phyloP scores from a whole-genome alignment of 53 echinoderm and acorn worm species.

The Mesocentrotus franciscanus region DNA sequence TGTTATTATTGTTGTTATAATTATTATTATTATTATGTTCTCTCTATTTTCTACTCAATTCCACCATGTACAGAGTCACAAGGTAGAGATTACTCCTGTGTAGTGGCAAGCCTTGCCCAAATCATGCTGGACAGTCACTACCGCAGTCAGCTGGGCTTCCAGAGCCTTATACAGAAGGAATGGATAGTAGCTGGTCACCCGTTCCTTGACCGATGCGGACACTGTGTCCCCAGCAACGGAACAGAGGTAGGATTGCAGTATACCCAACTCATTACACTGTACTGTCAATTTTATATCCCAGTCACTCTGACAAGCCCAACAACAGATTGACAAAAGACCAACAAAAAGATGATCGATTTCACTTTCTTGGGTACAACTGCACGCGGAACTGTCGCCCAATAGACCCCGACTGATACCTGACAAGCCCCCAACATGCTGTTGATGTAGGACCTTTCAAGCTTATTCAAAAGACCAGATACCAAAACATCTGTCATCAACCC shows the following conservation, averaged over 20 bases:
- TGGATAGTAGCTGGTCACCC: constrained; percentile 95
- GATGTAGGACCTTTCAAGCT: too few relatives aligned
- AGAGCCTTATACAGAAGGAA: constrained; percentile 93
- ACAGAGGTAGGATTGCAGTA: constrained; percentile 78
- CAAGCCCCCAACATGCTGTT: too few relatives aligned
- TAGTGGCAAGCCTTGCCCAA: constrained; percentile 87
- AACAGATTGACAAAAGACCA: too few relatives aligned
- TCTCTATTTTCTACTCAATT: not conserved
- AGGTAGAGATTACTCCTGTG: constrained; percentile 90
- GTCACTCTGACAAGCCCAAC: not conserved
- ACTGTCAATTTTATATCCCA: not conserved
- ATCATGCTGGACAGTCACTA: constrained; percentile 90
- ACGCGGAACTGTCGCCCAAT: too few relatives aligned
- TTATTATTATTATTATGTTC: not conserved
- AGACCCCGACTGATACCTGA: too few relatives aligned
- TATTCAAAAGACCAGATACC: too few relatives aligned
- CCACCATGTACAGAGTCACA: constrained; percentile 68
- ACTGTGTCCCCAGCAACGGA: constrained; percentile 77
- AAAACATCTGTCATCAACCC: too few relatives aligned
- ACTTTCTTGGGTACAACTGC: too few relatives aligned
- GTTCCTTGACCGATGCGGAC: constrained; percentile 90
- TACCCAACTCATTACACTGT: not conserved
- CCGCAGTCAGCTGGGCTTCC: constrained; percentile 94
- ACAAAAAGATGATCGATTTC: too few relatives aligned
- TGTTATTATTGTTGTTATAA: too few relatives aligned